Percentiles rank a stretch among this genome's conserved stretches.
Conservation (phyloP, 2,113 vertebrate species). For the Bubalus kerabau region DNA sequence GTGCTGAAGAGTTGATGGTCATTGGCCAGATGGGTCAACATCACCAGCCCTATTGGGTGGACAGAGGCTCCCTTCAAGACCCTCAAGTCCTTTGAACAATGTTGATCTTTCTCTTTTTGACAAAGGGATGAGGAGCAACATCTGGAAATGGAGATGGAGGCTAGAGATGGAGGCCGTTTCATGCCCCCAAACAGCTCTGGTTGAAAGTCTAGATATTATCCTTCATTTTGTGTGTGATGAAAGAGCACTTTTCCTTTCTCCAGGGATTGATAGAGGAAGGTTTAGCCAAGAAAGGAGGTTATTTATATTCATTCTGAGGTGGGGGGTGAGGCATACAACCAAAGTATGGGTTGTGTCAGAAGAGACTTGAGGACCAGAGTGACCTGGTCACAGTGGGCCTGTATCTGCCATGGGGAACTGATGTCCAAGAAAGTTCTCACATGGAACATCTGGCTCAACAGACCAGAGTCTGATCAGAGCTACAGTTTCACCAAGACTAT, state of each 20-base stretch:
- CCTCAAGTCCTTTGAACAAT: not conserved
- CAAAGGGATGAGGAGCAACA: not conserved
- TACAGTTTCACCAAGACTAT: not conserved
- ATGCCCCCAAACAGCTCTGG: not conserved
- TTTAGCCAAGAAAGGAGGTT: not conserved
- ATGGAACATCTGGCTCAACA: not conserved
- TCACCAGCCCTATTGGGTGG: not conserved
- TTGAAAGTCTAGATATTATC: not conserved
- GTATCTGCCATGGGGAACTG: not conserved
- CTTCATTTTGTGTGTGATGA: not conserved
- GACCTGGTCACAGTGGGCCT: not conserved
- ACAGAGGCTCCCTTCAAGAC: not conserved
- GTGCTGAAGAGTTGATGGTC: not conserved
- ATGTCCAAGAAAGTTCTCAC: not conserved
- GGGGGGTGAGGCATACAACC: not conserved
- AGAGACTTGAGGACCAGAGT: not conserved
- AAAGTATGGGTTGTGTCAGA: not conserved
- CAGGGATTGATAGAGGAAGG: not conserved
- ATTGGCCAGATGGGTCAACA: not conserved
- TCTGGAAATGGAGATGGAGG: not conserved
- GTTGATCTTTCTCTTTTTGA: not conserved
- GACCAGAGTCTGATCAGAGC: not conserved
- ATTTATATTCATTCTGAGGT: not conserved
- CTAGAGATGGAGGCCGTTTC: not conserved
- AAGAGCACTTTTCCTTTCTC: not conserved